Base-by-base conservation (phyloP, 35 echinoderm and acorn worm species). In the Apostichopus japonicus region DNA sequence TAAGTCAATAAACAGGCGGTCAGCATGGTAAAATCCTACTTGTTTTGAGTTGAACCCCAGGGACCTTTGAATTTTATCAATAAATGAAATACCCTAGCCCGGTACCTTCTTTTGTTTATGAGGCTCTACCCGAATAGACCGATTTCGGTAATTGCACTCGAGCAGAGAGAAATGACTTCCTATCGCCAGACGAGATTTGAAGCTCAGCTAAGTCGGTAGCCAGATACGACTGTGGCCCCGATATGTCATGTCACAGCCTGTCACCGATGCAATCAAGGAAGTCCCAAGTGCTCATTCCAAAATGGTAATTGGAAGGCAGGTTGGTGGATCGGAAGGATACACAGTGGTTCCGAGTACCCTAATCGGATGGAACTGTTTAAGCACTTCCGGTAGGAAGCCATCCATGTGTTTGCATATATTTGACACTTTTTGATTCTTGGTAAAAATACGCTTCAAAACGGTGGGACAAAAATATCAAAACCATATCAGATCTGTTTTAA, bases 181-280 rank as follows among this genome's bases (percentile, higher is more conserved):
- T 67, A 67, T 67, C 63, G 63, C 11, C 63, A 67, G 63, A 11
- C 19, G 63, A 67, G 11, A 67, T 11, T 67, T 67, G 33, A 44
- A 44, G 33, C 33, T n/a, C 61, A 17, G 1, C 33, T 44, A 10
- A 15, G 11, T 67, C 63, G 63, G 63, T 67, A 67, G n/a, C 33
- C 79, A 55, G 79, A 17, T 83, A 53, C 25, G 54, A 54, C n/a
- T 83, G 19, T 87, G 86, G 19, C 57, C 86, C n/a, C 53, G 56
- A 87, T 65, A 65, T 87, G 86, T 87, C 86, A 24, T 87, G 86
- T 87, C 23, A 87, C 86, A 71, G 56, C 86, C 86, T 87, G 86
- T 87, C 86, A 87, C 86, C 86, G 58, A 87, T 15, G 53, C 57
- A 87, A 65, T 87, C 21, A 56, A 87, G 86, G 86, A 87, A 87